Conservation (phyloP, 2,113 vertebrate genomes). For the Glareola pratincola region DNA sequence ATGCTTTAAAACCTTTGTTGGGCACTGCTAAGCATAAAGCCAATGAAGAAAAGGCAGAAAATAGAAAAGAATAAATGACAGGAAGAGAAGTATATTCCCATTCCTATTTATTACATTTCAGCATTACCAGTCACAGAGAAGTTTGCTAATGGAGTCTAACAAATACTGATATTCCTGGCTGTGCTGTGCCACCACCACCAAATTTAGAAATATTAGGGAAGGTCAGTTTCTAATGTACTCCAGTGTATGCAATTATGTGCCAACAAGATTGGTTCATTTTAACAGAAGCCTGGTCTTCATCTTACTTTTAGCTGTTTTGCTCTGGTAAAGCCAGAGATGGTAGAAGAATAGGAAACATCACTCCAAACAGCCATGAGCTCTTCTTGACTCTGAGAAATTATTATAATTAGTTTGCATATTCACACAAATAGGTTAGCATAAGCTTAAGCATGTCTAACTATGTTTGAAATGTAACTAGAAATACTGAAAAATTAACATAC, state of each 20-base stretch:
- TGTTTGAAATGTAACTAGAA: not conserved
- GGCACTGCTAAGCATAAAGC: not conserved
- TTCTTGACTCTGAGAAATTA: not conserved
- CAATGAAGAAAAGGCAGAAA: not conserved
- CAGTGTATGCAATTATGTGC: not conserved
- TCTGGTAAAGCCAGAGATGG: not conserved
- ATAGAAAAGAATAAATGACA: not conserved
- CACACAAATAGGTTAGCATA: not conserved
- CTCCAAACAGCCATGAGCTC: rapidly evolving
- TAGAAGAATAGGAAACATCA: not conserved
- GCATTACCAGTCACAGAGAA: not conserved
- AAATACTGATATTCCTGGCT: not conserved
- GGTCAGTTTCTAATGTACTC: not conserved
- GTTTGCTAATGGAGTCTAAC: not conserved
- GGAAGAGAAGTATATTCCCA: not conserved
- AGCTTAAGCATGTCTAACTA: not conserved
- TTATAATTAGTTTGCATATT: not conserved
- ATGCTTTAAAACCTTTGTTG: not conserved
- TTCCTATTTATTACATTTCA: not conserved
- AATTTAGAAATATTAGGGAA: not conserved
- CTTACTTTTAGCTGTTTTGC: not conserved
- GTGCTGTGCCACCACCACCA: not conserved
- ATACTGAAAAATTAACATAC: not conserved
- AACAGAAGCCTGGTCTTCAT: not conserved
- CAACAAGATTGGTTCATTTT: not conserved